Evolutionary conservation across 2,113 vertebrate species (phyloP).

Genomic region (Cebus imitator): DNA sequence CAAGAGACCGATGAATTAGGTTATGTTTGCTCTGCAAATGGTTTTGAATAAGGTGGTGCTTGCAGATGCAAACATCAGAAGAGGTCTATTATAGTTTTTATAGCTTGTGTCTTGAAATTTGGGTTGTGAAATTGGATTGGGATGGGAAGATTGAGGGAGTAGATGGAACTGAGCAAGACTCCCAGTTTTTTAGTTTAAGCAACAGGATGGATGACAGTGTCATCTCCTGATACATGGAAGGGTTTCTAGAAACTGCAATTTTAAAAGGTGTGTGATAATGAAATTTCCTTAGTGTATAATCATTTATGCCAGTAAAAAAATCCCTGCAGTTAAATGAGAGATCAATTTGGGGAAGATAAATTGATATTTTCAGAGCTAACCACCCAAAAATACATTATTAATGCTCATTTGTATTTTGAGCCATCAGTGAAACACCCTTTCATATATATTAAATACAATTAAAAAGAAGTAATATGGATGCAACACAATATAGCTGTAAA

Average conservation of each 20-base stretch:
- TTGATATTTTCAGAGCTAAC: not conserved
- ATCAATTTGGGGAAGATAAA: not conserved
- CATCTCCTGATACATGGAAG: not conserved
- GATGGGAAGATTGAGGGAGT: not conserved
- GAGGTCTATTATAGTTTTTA: not conserved
- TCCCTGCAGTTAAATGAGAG: not conserved
- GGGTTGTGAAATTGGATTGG: not conserved
- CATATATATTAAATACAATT: not conserved
- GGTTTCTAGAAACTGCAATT: not conserved
- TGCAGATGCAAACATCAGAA: not conserved
- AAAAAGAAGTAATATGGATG: not conserved
- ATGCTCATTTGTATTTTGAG: not conserved
- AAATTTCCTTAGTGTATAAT: not conserved
- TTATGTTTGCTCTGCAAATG: not conserved
- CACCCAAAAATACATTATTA: not conserved
- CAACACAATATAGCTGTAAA: not conserved
- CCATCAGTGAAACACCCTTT: not conserved
- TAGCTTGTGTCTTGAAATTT: not conserved
- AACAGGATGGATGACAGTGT: not conserved
- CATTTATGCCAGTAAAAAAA: not conserved
- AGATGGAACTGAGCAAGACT: not conserved
- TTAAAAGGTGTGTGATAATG: not conserved
- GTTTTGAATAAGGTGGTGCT: not conserved
- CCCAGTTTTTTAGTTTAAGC: not conserved
- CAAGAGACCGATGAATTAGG: fast-evolving